Conservation (phyloP, 2,113 vertebrate species). For the Chroicocephalus ridibundus region DNA sequence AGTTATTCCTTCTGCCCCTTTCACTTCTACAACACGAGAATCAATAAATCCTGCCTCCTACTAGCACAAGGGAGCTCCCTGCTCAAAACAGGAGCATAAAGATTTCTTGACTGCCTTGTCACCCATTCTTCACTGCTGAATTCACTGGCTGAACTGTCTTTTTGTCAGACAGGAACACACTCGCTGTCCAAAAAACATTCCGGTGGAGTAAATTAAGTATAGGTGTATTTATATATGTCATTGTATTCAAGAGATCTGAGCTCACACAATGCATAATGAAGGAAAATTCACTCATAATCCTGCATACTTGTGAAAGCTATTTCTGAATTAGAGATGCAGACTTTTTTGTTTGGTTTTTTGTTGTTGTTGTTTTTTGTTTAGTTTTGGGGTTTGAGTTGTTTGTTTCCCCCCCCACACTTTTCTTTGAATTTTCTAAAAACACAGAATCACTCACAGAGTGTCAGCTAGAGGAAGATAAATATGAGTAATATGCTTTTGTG, state of each 20-base stretch:
- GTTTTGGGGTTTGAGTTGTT: background rate
- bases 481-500: background rate
- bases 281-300: background rate
- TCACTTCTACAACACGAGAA: background rate
- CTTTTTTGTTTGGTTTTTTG: no score
- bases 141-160: background rate
- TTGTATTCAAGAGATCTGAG: background rate
- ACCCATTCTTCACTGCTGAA: background rate
- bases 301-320: background rate
- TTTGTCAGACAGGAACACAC: background rate
- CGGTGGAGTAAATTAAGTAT: background rate
- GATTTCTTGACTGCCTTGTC: background rate
- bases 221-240: background rate
- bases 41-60: background rate
- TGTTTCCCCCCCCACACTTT: background rate
- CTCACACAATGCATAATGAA: background rate
- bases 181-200: background rate
- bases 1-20: background rate
- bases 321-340: background rate
- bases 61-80: background rate
- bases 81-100: background rate
- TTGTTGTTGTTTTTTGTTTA: background rate
- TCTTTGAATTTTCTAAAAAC: background rate
- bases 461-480: background rate
- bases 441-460: background rate